Percentiles rank a stretch among this genome's conserved stretches.
These are phyloP conservation scores for Machimus atricapillus DNA, from an alignment of 2,888 invertebrate species.

Conservation along the genomic window DNA sequence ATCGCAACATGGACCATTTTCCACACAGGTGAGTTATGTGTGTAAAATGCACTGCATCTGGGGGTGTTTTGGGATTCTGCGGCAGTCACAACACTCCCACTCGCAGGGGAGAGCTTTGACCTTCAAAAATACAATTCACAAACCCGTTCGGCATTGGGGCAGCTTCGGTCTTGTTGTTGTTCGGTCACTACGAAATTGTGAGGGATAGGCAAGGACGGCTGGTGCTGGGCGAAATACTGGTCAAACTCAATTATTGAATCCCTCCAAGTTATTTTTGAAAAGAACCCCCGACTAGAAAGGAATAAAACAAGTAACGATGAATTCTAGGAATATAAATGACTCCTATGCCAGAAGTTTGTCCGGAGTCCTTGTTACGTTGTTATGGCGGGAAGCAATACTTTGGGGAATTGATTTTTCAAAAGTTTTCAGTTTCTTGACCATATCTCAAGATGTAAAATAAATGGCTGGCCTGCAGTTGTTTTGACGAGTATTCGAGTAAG, in stretches of 20 bases:
- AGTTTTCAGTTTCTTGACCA: neutral
- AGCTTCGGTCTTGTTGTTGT: neutral
- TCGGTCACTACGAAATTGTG: neutral
- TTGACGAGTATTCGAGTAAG: neutral
- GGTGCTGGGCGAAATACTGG: neutral
- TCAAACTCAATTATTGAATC: neutral
- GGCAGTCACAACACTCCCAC: conserved; percentile 12
- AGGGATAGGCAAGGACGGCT: neutral
- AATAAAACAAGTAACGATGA: neutral
- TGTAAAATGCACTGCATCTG: neutral
- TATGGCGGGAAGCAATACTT: neutral
- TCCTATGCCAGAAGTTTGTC: neutral
- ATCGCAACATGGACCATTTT: neutral
- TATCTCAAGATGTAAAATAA: neutral
- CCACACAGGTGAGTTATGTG: neutral
- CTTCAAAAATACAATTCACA: conserved; percentile 7
- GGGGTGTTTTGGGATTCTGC: neutral
- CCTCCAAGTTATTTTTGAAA: neutral
- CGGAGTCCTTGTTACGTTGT: neutral
- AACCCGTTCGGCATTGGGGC: neutral
- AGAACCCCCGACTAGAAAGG: neutral
- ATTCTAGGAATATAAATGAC: neutral
- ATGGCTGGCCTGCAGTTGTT: neutral
- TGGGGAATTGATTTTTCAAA: neutral
- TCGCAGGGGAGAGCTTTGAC: neutral